Evolutionary conservation across 2,113 vertebrate genomes (phyloP), one percentile per base, ranked within the genome.

Genomic region (Perca schrenkii): DNA sequence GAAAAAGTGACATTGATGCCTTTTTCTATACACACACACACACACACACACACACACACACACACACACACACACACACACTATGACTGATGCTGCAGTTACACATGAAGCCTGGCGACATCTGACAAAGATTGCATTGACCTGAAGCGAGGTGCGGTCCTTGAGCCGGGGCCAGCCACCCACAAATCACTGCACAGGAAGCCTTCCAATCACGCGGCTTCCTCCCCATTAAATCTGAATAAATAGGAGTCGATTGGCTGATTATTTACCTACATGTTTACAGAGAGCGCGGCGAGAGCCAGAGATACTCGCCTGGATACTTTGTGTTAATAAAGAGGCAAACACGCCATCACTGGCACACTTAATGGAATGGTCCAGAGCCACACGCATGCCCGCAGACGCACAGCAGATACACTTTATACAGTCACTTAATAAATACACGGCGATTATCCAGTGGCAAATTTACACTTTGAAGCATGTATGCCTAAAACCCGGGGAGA

Each of bases 61-160:
- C 57, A 25, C 10, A 40, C 40, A 40, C 40, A 28, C 6, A n/a
- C 57, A 25, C 10, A 43, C 40, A 43, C 40, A 43, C 1, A n/a
- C 71, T 19, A 21, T 13, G 68, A 78, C 46, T 49, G 69, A 66
- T 58, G 64, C 53, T 43, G 54, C 73, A 72, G 53, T 36, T 74
- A 17, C 65, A 74, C 67, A 47, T 15, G 17, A 58, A 94, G 88
- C 93, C 85, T 79, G 82, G 86, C 86, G 81, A 65, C 90, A 62
- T 82, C 85, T 50, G 86, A 97, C 96, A 97, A 96, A 97, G 96
- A 22, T 74, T 0, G 85, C 82, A 96, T 96, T 98, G 94, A 97
- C 83, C 83, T 62, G 1, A 43, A 43, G 58, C 10, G 28, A 53
- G 71, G 67, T 25, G 76, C 67, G 74, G 76, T 53, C 58, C 54